Percentiles rank a stretch among this genome's conserved stretches.
Evolutionary conservation across 2,113 vertebrate species (phyloP).

Genomic region (Redunca redunca): DNA sequence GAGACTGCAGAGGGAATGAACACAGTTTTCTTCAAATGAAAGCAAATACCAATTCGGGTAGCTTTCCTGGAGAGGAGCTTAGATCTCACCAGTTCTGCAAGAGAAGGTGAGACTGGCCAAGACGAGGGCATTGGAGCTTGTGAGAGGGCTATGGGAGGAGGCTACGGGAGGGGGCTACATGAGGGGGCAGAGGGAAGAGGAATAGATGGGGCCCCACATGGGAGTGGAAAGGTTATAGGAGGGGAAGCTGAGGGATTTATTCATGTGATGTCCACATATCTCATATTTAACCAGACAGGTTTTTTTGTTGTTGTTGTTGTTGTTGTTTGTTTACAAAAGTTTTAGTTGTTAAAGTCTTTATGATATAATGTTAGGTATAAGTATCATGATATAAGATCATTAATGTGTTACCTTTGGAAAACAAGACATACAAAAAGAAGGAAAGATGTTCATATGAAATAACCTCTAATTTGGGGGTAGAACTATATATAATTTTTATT

Average conservation of each 20-base stretch:
- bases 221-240: not conserved
- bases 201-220: rapidly evolving
- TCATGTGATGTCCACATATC: not conserved
- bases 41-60: not conserved
- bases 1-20: not conserved
- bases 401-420: not conserved
- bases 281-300: not conserved
- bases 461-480: not conserved
- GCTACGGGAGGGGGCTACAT: not conserved
- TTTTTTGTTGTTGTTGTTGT: too few species aligned
- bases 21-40: not conserved
- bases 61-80: not conserved
- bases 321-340: not conserved
- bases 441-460: not conserved
- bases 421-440: not conserved
- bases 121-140: not conserved
- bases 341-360: not conserved
- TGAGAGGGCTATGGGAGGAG: not conserved
- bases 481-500: not conserved
- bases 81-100: not conserved
- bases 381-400: not conserved
- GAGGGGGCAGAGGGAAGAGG: not conserved
- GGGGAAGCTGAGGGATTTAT: not conserved
- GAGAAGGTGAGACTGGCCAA: not conserved
- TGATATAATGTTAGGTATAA: not conserved